A percentile compares a stretch with the other conserved stretches of the same genome.
Evolutionary conservation across 2,113 vertebrate species (phyloP).

Genomic region (Sylvilagus bachmani): DNA sequence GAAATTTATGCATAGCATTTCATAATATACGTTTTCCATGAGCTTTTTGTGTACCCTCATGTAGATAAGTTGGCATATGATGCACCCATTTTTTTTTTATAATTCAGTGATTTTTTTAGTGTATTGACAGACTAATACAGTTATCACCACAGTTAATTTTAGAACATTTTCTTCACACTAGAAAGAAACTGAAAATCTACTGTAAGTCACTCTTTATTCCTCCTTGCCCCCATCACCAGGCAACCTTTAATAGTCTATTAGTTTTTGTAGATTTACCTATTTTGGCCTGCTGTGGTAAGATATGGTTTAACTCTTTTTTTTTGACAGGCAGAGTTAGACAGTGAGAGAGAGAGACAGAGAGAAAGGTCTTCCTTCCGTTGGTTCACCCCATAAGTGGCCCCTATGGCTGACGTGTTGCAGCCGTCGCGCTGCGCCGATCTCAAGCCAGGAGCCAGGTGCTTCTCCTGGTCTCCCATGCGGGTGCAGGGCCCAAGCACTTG

Average conservation of each 20-base stretch:
- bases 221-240: not conserved
- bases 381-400: too few species aligned
- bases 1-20: too few species aligned
- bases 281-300: not conserved
- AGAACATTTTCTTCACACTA: not conserved
- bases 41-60: not conserved
- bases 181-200: not conserved
- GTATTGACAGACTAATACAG: not conserved
- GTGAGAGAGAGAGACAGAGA: too few species aligned
- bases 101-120: not conserved
- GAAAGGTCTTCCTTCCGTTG: too few species aligned
- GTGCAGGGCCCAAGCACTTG: too few species aligned
- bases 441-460: too few species aligned
- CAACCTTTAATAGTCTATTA: not conserved
- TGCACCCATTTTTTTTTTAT: not conserved
- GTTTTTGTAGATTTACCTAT: not conserved
- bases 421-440: too few species aligned
- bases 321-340: too few species aligned
- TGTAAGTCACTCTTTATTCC: not conserved
- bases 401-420: too few species aligned
- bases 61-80: not conserved
- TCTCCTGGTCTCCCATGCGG: fast-evolving
- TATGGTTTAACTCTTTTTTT: not conserved
- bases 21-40: too few species aligned
- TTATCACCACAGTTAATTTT: not conserved